Conservation (phyloP, 2,888 invertebrate genomes). For the Sisyra nigra region DNA sequence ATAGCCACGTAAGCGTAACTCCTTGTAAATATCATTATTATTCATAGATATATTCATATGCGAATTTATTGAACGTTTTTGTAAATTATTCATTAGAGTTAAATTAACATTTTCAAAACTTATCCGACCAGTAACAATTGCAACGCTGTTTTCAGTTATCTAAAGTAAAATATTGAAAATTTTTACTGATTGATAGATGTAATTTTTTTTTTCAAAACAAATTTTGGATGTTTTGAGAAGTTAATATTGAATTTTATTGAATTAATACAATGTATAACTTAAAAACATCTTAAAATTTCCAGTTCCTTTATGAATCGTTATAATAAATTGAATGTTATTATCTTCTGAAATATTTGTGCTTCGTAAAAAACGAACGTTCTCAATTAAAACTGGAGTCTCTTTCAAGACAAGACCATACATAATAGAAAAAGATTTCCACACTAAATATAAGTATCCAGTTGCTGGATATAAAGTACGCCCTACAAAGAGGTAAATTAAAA, state of each 20-base stretch:
- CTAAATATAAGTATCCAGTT: neutral
- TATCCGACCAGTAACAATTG: constrained; percentile 54
- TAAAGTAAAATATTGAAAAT: no score
- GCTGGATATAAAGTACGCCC: neutral
- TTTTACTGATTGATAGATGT: no score
- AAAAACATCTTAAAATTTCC: constrained; percentile 10
- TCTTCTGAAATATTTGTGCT: neutral
- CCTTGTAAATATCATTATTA: constrained; percentile 51
- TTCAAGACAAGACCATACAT: neutral
- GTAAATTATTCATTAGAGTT: constrained; percentile 32
- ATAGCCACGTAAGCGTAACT: constrained; percentile 53
- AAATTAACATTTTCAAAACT: constrained; percentile 38
- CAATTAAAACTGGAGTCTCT: neutral
- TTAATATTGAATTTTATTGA: no score
- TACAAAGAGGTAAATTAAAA: neutral
- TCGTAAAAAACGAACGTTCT: neutral
- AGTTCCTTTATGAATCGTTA: neutral
- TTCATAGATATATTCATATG: constrained; percentile 32
- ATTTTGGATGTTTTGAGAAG: no score
- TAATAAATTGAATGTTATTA: neutral
- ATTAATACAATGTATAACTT: no score
- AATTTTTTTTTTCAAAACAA: no score
- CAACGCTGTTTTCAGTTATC: constrained; percentile 48
- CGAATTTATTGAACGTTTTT: constrained; percentile 23
- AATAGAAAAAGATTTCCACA: neutral